Percentiles rank a stretch among this genome's conserved stretches.
Evolutionary conservation across 2,888 invertebrate genomes (phyloP).

Genomic region (Catocala sponsa): DNA sequence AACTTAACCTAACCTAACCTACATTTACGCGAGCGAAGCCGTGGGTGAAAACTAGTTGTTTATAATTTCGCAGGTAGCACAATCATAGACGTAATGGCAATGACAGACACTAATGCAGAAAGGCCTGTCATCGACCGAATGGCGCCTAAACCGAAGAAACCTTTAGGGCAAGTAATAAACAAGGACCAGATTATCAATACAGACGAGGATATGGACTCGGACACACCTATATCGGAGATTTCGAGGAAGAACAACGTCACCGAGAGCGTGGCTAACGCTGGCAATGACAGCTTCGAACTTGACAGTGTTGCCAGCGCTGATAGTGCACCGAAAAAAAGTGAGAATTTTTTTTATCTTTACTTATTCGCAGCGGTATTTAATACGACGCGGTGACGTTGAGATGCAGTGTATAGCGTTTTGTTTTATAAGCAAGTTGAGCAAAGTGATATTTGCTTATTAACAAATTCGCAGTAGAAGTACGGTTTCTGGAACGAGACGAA

Average conservation of each 20-base stretch:
- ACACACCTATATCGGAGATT: conserved; percentile 60
- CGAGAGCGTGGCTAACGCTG: not conserved
- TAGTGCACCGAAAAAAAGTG: not conserved
- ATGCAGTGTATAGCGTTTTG: too few relatives aligned
- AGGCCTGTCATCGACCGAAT: not conserved
- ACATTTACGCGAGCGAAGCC: too few relatives aligned
- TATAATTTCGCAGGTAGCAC: conserved; percentile 1
- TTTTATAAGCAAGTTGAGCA: too few relatives aligned
- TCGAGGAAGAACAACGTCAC: conserved; percentile 31
- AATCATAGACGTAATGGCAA: conserved; percentile 6
- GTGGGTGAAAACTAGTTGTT: too few relatives aligned
- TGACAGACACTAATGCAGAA: conserved; percentile 4
- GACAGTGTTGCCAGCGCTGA: conserved; percentile 1
- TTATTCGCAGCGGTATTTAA: too few relatives aligned
- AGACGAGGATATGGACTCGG: conserved; percentile 57
- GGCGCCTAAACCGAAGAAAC: not conserved
- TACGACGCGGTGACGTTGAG: too few relatives aligned
- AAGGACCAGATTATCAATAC: not conserved
- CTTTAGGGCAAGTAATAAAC: too few relatives aligned
- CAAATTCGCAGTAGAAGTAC: too few relatives aligned
- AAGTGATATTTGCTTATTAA: too few relatives aligned
- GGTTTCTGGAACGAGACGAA: too few relatives aligned
- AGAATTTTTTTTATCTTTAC: not conserved
- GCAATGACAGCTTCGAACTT: not conserved
- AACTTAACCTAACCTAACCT: too few relatives aligned